These are phyloP conservation scores for Acronicta alni DNA, from an alignment of 2,888 invertebrate species.

Conservation along the genomic window DNA sequence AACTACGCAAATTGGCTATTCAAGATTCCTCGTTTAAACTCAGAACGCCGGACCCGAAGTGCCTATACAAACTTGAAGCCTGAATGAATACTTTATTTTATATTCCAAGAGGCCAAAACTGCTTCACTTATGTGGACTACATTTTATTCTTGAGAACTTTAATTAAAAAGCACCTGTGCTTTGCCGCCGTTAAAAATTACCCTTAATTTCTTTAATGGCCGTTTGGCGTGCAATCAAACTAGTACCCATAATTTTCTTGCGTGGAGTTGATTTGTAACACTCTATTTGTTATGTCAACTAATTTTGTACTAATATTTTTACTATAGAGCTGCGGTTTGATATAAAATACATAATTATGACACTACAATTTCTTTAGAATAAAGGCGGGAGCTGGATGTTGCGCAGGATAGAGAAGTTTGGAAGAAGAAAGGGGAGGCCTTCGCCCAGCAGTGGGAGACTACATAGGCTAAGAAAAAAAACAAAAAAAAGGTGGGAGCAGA, in stretches of 20 bases:
- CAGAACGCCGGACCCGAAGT: background rate
- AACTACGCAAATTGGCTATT: too few species aligned
- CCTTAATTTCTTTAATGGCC: slow-evolving; percentile 40
- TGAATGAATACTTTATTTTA: slow-evolving; percentile 7
- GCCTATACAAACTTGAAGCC: background rate
- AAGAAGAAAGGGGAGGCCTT: too few species aligned
- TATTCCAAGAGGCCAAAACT: slow-evolving; percentile 22
- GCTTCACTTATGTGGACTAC: slow-evolving; percentile 12
- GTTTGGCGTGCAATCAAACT: slow-evolving; percentile 18
- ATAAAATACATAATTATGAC: too few species aligned
- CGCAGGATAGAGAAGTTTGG: too few species aligned
- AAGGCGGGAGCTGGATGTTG: too few species aligned
- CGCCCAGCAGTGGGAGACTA: too few species aligned
- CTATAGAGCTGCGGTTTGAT: too few species aligned
- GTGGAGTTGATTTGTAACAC: slow-evolving; percentile 3
- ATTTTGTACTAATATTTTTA: too few species aligned
- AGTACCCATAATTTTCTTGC: slow-evolving; percentile 30
- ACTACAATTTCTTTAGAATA: too few species aligned
- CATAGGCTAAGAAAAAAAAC: too few species aligned
- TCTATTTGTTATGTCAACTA: too few species aligned
- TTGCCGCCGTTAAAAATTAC: slow-evolving; percentile 32
- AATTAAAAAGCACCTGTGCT: slow-evolving; percentile 34
- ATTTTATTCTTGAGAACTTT: slow-evolving; percentile 31
- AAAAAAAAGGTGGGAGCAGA: too few species aligned
- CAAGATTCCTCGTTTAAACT: background rate